Conservation (phyloP, 1,140 invertebrate species). For the Argopecten irradians region DNA sequence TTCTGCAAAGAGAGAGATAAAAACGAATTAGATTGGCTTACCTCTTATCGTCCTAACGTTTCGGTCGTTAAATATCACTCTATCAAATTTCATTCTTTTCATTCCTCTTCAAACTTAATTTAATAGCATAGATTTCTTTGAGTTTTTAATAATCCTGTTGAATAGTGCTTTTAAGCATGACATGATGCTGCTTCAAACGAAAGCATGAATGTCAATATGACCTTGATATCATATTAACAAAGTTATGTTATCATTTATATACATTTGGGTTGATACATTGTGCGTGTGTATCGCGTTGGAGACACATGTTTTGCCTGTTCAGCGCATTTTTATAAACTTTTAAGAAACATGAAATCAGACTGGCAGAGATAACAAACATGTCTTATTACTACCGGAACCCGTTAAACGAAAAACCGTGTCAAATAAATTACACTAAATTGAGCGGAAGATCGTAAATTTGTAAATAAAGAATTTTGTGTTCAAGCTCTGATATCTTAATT, state of each 20-base stretch:
- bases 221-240: not conserved
- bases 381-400: not conserved
- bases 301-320: not conserved
- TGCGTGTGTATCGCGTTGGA: not conserved
- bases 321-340: not conserved
- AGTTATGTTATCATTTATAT: not conserved
- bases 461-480: not conserved
- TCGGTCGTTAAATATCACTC: not conserved
- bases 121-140: not conserved
- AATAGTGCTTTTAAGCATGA: not conserved
- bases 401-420: slow-evolving; percentile 5
- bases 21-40: not conserved
- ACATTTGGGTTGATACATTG: not conserved
- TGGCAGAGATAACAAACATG: not conserved
- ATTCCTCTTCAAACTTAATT: not conserved
- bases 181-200: slow-evolving; percentile 3
- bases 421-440: not conserved
- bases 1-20: not conserved
- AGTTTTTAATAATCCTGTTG: not conserved
- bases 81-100: not conserved
- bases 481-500: not conserved
- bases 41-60: not conserved
- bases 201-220: not conserved
- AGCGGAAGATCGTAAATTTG: slow-evolving; percentile 1
- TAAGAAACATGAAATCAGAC: not conserved